Base-by-base conservation (phyloP, 2,888 invertebrate species). In the Mesorhabditis spiculigera region DNA sequence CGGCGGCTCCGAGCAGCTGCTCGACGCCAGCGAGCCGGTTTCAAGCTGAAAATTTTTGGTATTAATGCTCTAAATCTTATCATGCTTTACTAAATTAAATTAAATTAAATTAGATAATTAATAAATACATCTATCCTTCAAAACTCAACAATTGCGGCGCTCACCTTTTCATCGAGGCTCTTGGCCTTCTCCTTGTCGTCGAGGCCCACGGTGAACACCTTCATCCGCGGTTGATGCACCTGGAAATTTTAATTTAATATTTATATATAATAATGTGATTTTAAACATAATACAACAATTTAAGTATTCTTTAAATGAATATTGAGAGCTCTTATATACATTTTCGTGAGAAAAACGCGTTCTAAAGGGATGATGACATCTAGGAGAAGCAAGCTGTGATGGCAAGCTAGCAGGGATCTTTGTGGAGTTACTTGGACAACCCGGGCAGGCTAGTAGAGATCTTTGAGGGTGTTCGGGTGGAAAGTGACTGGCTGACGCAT, bases 161-260 rank as follows among this genome's bases (percentile, higher is more conserved):
- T 69, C 10, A n/a, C 65, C 41, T 16, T 50, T 13, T 72, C 70
- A 42, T 62, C 72, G 42, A 70, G 70, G 50, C 71, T 71, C 58
- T 77, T 72, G 50, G 76, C 69, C 70, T 75, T 73, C 66, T 75
- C 73, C 74, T 81, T 83, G 74, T 83, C 81, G 70, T 82, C 83
- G 69, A 83, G 74, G 41, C 83, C 83, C 68, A 83, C 78, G 67
- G 83, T 83, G 68, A 83, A 83, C 70, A 83, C 83, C 75, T 83
- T 83, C 82, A 83, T 83, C 73, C 73, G 75, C 42, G 76, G 69
- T 69, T 76, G 76, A 68, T 78, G 78, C 65, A 78, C 75, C 78
- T 78, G 72, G 4, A 77, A 68, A 65, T 43, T 4, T 16, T 58
- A 41, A 58, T 42, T 66, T 66, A 10, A 65, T 50, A 6, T 8